Conservation (phyloP, 2,113 vertebrate genomes). For the Microtus oregoni region DNA sequence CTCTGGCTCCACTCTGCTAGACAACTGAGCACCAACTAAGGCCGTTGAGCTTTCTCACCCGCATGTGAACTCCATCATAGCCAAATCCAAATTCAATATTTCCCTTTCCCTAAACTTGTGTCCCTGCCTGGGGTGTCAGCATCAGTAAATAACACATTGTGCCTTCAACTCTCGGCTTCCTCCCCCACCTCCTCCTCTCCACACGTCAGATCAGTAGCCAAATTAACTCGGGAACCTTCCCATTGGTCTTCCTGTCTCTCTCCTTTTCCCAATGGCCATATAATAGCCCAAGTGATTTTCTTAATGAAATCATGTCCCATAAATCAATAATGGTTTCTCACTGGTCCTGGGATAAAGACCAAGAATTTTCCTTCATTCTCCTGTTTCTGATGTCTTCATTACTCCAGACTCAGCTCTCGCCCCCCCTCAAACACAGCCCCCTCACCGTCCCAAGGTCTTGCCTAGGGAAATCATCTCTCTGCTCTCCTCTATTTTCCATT, state of each 20-base stretch:
- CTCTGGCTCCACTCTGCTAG: too few relatives aligned
- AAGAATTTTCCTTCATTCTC: not conserved
- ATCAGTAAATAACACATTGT: not conserved
- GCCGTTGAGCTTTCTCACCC: constrained; percentile 3
- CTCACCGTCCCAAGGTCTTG: not conserved
- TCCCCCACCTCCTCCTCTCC: not conserved
- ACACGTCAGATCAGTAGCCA: not conserved
- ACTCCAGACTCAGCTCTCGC: not conserved
- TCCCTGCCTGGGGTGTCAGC: not conserved
- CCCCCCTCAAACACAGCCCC: not conserved
- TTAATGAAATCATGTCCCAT: not conserved
- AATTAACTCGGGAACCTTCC: not conserved
- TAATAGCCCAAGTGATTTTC: not conserved
- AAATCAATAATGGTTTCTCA: not conserved
- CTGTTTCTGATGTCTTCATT: not conserved
- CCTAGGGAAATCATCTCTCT: not conserved
- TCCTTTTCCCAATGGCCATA: not conserved
- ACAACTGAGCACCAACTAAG: not conserved
- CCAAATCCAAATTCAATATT: not conserved
- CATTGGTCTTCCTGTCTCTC: not conserved
- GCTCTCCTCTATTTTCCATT: not conserved
- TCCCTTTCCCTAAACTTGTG: not conserved
- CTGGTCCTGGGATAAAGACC: not conserved
- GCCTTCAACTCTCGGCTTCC: not conserved
- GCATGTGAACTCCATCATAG: not conserved